Conservation (phyloP, 2,113 vertebrate genomes). For the Passer montanus region DNA sequence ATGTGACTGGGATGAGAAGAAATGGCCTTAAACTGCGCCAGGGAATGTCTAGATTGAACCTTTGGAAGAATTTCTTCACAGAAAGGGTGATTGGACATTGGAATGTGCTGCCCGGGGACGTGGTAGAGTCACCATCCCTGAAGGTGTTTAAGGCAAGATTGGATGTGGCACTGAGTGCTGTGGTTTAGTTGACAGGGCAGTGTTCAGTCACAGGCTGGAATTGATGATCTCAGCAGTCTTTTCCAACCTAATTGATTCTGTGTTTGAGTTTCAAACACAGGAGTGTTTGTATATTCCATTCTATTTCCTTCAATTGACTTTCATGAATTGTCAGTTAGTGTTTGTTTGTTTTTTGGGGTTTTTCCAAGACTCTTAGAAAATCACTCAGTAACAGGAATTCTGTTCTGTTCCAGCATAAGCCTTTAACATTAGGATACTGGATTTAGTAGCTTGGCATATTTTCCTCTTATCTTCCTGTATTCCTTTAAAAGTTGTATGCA, state of each 20-base stretch:
- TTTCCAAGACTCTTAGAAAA: neutral
- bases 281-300: fast-evolving
- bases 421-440: neutral
- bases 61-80: neutral
- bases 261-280: neutral
- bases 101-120: neutral
- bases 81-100: neutral
- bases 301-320: neutral
- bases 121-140: neutral
- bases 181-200: fast-evolving
- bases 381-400: neutral
- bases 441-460: neutral
- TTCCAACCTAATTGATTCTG: neutral
- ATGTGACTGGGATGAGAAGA: neutral
- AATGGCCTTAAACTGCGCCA: neutral
- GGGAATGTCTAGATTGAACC: neutral
- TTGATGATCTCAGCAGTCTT: neutral
- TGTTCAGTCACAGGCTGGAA: neutral
- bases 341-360: neutral
- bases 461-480: neutral
- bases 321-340: neutral
- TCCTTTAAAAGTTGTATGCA: neutral
- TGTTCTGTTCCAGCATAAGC: neutral
- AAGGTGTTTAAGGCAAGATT: neutral
- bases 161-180: neutral